Percentiles rank a stretch among this genome's conserved stretches.
These are phyloP conservation scores for Triplophysa bombifrons DNA, from an alignment of 2,797 vertebrate species.

Conservation along the genomic window DNA sequence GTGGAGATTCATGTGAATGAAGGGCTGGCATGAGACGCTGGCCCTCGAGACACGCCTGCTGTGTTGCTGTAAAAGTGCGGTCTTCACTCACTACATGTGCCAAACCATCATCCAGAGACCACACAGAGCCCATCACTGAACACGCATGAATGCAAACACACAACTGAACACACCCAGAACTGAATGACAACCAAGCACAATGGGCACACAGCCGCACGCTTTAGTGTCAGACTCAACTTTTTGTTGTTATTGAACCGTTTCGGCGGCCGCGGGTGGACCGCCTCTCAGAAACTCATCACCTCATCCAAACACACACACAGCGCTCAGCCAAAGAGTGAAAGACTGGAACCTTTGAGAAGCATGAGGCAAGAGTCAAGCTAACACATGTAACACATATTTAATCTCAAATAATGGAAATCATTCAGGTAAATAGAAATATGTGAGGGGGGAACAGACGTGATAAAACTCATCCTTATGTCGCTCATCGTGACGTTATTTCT, in stretches of 20 bases:
- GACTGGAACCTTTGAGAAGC: conserved; percentile 38
- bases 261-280: neutral
- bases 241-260: conserved; percentile 7
- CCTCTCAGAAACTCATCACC: conserved; percentile 8
- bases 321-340: conserved; percentile 36
- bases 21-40: neutral
- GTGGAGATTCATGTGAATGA: neutral
- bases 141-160: neutral
- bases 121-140: conserved; percentile 1
- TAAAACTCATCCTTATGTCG: conserved; percentile 52
- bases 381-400: conserved; percentile 64
- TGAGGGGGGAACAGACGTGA: conserved; percentile 65
- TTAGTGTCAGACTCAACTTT: neutral
- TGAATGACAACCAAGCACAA: neutral
- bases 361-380: conserved; percentile 18
- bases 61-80: neutral
- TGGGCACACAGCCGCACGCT: neutral
- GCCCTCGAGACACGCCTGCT: conserved; percentile 10
- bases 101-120: conserved; percentile 17
- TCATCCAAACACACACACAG: conserved; percentile 20
- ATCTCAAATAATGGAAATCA: conserved; percentile 72
- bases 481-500: neutral
- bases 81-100: neutral
- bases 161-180: neutral
- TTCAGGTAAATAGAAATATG: conserved; percentile 65